phyloP scores from a whole-genome alignment of 1,140 invertebrate genomes.

The Heliconius nattereri region DNA sequence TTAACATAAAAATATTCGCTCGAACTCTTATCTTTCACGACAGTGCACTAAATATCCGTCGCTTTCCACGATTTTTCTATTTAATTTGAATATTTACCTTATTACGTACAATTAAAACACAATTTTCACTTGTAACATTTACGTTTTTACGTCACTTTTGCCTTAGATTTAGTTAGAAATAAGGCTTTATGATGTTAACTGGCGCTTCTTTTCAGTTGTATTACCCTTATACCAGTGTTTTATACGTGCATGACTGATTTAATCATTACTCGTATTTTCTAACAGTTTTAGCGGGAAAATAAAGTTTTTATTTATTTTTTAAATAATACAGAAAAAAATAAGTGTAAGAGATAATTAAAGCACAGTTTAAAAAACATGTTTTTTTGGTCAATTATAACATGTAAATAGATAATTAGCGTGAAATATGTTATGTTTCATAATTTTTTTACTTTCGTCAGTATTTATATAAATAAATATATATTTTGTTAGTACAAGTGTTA shows the following conservation, averaged over 20 bases:
- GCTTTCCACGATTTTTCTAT: neutral
- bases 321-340: neutral
- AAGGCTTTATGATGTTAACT: neutral
- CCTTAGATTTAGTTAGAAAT: neutral
- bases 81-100: slow-evolving; percentile 21
- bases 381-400: neutral
- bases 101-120: neutral
- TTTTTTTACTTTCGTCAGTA: neutral
- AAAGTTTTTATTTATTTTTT: slow-evolving; percentile 28
- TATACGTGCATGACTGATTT: neutral
- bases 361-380: neutral
- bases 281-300: slow-evolving; percentile 23
- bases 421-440: neutral
- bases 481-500: slow-evolving; percentile 4
- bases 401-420: neutral
- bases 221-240: neutral
- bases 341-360: neutral
- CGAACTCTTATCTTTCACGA: slow-evolving; percentile 1
- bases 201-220: neutral
- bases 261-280: slow-evolving; percentile 1
- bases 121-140: neutral
- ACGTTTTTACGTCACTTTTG: neutral
- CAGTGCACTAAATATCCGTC: neutral
- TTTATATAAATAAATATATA: neutral
- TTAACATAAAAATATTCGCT: neutral